phyloP scores from a whole-genome alignment of 1,140 invertebrate genomes.

The Aphis gossypii region DNA sequence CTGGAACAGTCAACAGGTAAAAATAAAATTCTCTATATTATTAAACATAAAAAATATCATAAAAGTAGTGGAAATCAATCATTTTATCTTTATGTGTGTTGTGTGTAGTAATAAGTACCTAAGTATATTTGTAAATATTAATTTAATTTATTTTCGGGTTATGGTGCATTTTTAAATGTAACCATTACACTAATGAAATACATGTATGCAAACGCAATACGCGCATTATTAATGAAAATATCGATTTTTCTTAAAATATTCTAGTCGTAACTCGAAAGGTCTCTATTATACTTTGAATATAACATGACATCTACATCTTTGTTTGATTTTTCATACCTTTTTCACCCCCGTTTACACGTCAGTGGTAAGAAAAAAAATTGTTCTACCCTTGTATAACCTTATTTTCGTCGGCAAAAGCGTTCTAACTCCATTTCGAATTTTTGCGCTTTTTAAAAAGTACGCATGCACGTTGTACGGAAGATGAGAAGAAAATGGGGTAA shows the following conservation, averaged over 20 bases:
- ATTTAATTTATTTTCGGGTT: background rate
- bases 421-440: background rate
- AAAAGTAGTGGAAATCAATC: background rate
- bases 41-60: background rate
- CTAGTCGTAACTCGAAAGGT: background rate
- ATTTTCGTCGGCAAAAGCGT: background rate
- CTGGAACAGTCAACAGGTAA: slow-evolving; percentile 61
- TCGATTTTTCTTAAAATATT: background rate
- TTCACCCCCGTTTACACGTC: background rate
- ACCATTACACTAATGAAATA: background rate
- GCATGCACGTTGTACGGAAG: no score
- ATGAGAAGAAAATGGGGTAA: slow-evolving; percentile 33
- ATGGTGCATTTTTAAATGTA: background rate
- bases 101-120: background rate
- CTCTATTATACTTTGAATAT: background rate
- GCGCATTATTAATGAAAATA: background rate
- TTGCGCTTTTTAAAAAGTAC: background rate
- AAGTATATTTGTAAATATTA: background rate
- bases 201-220: background rate
- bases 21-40: background rate
- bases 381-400: slow-evolving; percentile 3
- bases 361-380: background rate
- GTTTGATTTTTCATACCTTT: background rate
- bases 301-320: background rate
- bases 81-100: background rate